Conservation (phyloP, 2,797 vertebrate species). For the Cuculus canorus region DNA sequence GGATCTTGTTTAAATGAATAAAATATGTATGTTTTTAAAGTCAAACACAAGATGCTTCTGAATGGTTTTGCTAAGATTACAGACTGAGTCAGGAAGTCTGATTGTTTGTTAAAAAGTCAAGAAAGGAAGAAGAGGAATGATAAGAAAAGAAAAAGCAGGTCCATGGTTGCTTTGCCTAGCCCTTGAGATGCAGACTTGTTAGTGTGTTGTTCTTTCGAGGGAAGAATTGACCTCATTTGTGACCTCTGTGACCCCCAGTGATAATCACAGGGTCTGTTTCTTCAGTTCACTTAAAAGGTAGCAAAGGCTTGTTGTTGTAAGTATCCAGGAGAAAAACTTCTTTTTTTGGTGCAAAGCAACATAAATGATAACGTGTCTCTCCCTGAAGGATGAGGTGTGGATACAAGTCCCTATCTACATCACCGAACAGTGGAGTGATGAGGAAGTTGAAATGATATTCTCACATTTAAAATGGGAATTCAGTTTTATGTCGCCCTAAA, state of each 20-base stretch:
- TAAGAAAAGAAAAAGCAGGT: background rate
- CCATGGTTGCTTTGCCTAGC: background rate
- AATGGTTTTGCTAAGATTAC: background rate
- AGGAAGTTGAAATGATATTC: background rate
- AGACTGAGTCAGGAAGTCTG: background rate
- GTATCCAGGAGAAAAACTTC: background rate
- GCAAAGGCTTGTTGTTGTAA: background rate
- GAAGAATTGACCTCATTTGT: conserved; percentile 18
- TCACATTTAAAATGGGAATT: background rate
- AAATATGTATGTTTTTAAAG: background rate
- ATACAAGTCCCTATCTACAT: background rate
- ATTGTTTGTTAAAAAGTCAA: background rate
- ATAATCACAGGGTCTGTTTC: background rate
- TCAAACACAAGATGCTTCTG: background rate
- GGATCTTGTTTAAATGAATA: background rate
- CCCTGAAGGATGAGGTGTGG: background rate
- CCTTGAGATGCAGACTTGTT: background rate
- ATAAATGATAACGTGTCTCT: background rate
- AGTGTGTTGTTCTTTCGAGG: background rate
- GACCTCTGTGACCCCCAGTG: background rate
- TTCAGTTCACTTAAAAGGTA: background rate
- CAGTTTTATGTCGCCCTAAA: background rate
- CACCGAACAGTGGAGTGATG: background rate
- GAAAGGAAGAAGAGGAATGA: background rate
- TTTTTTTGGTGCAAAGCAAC: background rate